Conservation (phyloP, 2,888 invertebrate species). For the Pollenia griseotomentosa region DNA sequence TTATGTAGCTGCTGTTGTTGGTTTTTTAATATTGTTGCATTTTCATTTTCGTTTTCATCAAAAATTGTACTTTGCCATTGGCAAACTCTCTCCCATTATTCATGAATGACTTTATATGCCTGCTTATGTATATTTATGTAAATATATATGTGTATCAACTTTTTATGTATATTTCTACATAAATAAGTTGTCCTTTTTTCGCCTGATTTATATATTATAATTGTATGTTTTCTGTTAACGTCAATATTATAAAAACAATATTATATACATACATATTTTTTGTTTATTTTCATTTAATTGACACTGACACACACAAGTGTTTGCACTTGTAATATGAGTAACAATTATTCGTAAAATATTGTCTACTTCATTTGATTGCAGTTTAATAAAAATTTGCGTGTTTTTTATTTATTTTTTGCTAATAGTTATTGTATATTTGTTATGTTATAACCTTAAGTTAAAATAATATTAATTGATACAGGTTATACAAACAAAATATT, state of each 20-base stretch:
- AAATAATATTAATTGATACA: constrained; percentile 61
- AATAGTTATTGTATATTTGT: constrained; percentile 27
- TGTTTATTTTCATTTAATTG: constrained; percentile 58
- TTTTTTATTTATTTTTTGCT: background rate
- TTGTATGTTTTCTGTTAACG: constrained; percentile 44
- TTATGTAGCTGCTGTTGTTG: background rate
- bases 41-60: constrained; percentile 58
- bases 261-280: background rate
- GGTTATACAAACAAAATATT: constrained; percentile 34
- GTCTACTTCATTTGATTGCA: constrained; percentile 46
- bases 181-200: constrained; percentile 33
- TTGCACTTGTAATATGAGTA: constrained; percentile 21
- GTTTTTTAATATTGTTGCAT: constrained; percentile 45
- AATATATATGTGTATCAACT: background rate
- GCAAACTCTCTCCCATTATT: background rate
- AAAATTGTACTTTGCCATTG: constrained; percentile 29
- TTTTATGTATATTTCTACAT: background rate
- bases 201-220: constrained; percentile 26
- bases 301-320: constrained; percentile 23
- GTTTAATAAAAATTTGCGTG: constrained; percentile 12
- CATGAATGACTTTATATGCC: background rate
- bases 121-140: background rate
- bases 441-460: constrained; percentile 62
- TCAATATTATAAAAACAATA: constrained; percentile 39
- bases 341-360: constrained; percentile 48